Base-by-base conservation (phyloP, 2,113 vertebrate genomes). In the Tylochromis polylepis region DNA sequence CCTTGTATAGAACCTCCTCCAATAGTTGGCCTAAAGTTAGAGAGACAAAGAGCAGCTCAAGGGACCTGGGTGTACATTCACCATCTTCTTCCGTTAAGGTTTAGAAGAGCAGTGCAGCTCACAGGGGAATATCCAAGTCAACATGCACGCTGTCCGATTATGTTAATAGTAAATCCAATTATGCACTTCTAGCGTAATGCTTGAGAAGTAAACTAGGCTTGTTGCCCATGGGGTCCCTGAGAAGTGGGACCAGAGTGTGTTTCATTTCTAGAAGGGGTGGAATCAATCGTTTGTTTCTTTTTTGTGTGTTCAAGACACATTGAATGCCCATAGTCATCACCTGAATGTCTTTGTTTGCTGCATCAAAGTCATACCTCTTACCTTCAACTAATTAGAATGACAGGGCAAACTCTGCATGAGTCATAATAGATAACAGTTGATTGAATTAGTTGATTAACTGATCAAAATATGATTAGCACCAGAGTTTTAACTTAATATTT, bases 151-250 rank as follows among this genome's bases (percentile, higher is more conserved):
- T 90, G 93, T 93, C 94, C 90, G 89, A 96, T 96, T 96, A 96
- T 95, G 94, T 95, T 93, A 93, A 95, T 94, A 92, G 85, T 89
- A 95, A 96, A 96, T 96, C 95, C 95, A 95, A 96, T 96, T 95
- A 96, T 91, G 91, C 93, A 94, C 93, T 95, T 94, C 87, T 79
- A 93, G 93, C 89, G 79, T 93, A 94, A 94, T 93, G 91, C 93
- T 91, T 90, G 85, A 91, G 90, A 95, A 93, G 93, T 85, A 93
- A 94, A 94, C 90, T 81, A 88, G 90, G 90, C 93, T 91, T 83
- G 86, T 92, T 94, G 88, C 93, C 93, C 93, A 91, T 91, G 90
- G 92, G 95, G 90, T 92, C 89, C 84, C 92, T 53, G 31, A 89
- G 90, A 81, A 91, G 72, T 85, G 86, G 80, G 88, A 89, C 82